Base-by-base conservation (phyloP, 2,113 vertebrate genomes). In the Poicephalus gulielmi region DNA sequence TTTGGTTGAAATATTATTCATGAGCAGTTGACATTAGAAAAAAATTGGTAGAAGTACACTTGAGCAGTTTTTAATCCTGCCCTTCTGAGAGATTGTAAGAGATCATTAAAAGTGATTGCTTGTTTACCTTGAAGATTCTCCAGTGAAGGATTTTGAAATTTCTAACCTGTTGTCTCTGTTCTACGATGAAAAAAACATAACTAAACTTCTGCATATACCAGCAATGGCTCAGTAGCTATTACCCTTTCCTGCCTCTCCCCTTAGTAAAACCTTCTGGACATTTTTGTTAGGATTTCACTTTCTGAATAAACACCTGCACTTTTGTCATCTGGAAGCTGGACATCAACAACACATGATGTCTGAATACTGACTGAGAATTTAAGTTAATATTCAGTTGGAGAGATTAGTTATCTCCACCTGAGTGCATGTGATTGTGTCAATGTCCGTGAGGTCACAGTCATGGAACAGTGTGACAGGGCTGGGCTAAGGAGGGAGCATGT, bases 381-480 rank as follows among this genome's bases (percentile, higher is more conserved):
- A 44, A 41, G 17, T 49, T 41, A 47, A 25, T 52, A 35, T 59
- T 46, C 35, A 10, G 4, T 19, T 70, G 39, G 30, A 69, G 62
- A 46, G 47, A 52, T 35, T 12, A 17, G 2, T 74, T 43, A 77
- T 75, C 15, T 63, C 55, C 31, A 43, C 5, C 24, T 6, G 31
- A 39, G 17, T 27, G 23, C 10, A 1, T 33, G 11, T 0, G 0
- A 15, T 43, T 0, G 1, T 66, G 50, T 43, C 39, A 43, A 24
- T 37, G 44, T 39, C 41, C 30, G 10, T n/a, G 55, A 57, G 44
- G 43, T 68, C 52, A 25, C 70, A 33, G 2, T 9, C 59, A 31
- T 0, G 1, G 50, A 47, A 30, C 28, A 18, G 46, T 2, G 7
- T 37, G 67, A 37, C 25, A 83, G 17, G 49, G 14, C 78, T 75